A percentile compares a stretch with the other conserved stretches of the same genome.
Conservation (phyloP, 1,140 invertebrate genomes). For the Nephila pilipes region DNA sequence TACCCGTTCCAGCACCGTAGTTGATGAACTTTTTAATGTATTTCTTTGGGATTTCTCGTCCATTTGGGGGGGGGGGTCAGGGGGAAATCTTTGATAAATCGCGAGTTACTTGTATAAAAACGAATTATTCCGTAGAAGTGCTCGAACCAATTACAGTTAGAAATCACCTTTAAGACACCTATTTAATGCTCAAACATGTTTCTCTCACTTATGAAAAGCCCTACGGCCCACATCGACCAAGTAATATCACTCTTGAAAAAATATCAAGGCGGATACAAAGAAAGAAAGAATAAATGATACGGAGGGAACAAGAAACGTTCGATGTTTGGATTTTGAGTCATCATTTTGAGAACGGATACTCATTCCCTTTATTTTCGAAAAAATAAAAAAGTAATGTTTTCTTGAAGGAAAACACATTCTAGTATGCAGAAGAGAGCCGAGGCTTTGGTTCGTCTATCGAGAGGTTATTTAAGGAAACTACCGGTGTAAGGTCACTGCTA, state of each 20-base stretch:
- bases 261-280: neutral
- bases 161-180: too few relatives aligned
- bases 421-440: neutral
- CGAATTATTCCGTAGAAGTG: too few relatives aligned
- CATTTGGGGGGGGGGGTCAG: too few relatives aligned
- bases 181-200: too few relatives aligned
- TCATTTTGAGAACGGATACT: neutral
- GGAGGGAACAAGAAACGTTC: neutral
- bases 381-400: neutral
- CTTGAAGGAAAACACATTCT: neutral
- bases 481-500: neutral
- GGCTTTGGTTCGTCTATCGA: neutral
- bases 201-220: too few relatives aligned
- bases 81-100: too few relatives aligned
- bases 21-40: too few relatives aligned
- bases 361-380: neutral
- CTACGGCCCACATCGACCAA: too few relatives aligned
- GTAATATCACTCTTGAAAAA: neutral
- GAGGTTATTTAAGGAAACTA: neutral
- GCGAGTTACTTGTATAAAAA: too few relatives aligned
- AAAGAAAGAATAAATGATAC: neutral
- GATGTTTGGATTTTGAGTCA: neutral
- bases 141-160: too few relatives aligned
- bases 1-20: too few relatives aligned
- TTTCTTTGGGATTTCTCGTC: too few relatives aligned